Conservation (phyloP, 2,113 vertebrate species). For the Poecilia latipinna region DNA sequence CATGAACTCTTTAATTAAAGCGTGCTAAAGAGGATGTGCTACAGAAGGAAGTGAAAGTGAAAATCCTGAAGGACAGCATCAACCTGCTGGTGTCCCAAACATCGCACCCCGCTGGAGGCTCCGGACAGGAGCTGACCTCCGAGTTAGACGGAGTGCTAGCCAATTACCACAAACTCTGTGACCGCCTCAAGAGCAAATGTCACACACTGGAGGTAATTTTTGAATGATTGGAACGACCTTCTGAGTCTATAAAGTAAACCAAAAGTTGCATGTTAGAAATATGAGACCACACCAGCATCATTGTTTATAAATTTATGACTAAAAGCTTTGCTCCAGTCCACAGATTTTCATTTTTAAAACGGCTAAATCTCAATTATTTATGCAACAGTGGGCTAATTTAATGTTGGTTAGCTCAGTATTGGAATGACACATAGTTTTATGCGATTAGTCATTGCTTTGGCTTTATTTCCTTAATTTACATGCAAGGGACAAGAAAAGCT, state of each 20-base stretch:
- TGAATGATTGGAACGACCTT: neutral
- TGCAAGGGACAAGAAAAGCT: constrained; percentile 14
- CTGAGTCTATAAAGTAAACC: neutral
- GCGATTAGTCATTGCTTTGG: neutral
- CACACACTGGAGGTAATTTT: constrained; percentile 91
- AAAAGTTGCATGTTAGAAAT: neutral
- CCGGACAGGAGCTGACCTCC: constrained; percentile 83
- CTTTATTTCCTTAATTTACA: constrained; percentile 29
- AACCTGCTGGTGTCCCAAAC: constrained; percentile 84
- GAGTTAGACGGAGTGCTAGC: constrained; percentile 87
- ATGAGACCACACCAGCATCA: neutral
- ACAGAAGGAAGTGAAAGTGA: constrained; percentile 98
- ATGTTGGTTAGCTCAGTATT: neutral
- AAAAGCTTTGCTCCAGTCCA: neutral
- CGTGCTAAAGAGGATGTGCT: constrained; percentile 96
- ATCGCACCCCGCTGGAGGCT: constrained; percentile 77
- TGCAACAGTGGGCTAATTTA: constrained; percentile 16
- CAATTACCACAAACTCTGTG: constrained; percentile 94
- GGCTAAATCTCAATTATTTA: constrained; percentile 6
- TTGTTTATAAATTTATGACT: neutral
- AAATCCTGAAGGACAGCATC: constrained; percentile 97
- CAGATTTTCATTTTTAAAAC: neutral
- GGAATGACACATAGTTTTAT: constrained; percentile 23
- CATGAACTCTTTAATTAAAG: constrained; percentile 66
- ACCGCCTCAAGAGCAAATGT: constrained; percentile 94